A percentile compares a stretch with the other conserved stretches of the same genome.
These are phyloP conservation scores for Eurypyga helias DNA, from an alignment of 2,113 vertebrate genomes.

Conservation along the genomic window DNA sequence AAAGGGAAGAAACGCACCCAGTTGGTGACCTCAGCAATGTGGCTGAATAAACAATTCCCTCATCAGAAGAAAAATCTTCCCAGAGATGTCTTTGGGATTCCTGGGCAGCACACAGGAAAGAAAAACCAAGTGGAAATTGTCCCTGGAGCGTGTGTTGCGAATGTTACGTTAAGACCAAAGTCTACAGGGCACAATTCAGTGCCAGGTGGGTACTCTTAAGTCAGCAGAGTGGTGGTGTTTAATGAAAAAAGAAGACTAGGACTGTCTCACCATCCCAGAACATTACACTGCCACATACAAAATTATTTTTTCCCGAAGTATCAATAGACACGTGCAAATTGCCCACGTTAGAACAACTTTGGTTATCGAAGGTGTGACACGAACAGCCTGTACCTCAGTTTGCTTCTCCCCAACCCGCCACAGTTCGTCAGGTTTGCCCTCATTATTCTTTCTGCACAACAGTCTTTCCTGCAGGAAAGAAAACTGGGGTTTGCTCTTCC, in stretches of 20 bases:
- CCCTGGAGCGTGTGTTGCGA: rapidly evolving
- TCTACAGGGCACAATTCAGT: not conserved
- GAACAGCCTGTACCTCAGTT: not conserved
- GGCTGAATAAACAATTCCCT: not conserved
- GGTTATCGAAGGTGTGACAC: not conserved
- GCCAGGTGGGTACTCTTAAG: not conserved
- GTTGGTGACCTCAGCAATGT: not conserved
- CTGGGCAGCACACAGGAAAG: not conserved
- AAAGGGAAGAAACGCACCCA: not conserved
- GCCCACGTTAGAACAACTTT: not conserved
- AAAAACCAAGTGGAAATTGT: not conserved
- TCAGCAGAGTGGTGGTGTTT: not conserved
- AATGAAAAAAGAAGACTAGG: not conserved
- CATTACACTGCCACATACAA: not conserved
- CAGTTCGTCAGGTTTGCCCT: not conserved
- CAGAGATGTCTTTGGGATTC: not conserved
- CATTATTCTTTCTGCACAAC: not conserved
- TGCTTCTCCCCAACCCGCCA: not conserved
- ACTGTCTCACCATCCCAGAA: not conserved
- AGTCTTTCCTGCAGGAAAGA: not conserved
- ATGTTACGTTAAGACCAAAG: rapidly evolving
- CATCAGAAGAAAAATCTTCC: not conserved
- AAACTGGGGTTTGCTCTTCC: not conserved
- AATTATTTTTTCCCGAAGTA: not conserved
- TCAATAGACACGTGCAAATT: not conserved